A percentile compares a stretch with the other conserved stretches of the same genome.
phyloP scores from a whole-genome alignment of 1,140 invertebrate genomes.

The Dermatophagoides farinae region DNA sequence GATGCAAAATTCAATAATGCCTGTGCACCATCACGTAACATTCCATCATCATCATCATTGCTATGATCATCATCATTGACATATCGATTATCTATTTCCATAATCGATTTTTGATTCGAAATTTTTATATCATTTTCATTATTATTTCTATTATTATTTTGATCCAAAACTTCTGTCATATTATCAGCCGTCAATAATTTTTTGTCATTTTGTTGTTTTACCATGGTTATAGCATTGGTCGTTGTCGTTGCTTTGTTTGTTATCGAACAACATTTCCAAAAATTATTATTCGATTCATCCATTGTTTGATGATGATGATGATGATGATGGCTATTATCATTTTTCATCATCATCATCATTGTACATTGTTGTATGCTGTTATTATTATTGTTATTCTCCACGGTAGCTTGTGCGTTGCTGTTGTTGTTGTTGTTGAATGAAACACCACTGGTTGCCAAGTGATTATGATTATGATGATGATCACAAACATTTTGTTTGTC shows the following conservation, averaged over 20 bases:
- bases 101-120: background rate
- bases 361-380: no score
- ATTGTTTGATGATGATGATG: no score
- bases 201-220: no score
- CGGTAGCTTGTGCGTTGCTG: background rate
- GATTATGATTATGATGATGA: no score
- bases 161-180: background rate
- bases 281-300: no score
- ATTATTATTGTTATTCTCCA: background rate
- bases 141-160: background rate
- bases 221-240: background rate
- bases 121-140: background rate
- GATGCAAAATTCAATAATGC: slow-evolving; percentile 9
- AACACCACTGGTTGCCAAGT: no score
- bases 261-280: background rate
- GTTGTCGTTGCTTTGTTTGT: background rate
- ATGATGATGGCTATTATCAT: no score
- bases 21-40: slow-evolving; percentile 3
- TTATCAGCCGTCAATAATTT: no score
- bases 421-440: background rate
- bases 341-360: no score
- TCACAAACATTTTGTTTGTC: no score
- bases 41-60: slow-evolving; percentile 1
- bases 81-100: background rate
- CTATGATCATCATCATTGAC: background rate